Conservation (phyloP, 2,888 invertebrate species). For the Metellina segmentata region DNA sequence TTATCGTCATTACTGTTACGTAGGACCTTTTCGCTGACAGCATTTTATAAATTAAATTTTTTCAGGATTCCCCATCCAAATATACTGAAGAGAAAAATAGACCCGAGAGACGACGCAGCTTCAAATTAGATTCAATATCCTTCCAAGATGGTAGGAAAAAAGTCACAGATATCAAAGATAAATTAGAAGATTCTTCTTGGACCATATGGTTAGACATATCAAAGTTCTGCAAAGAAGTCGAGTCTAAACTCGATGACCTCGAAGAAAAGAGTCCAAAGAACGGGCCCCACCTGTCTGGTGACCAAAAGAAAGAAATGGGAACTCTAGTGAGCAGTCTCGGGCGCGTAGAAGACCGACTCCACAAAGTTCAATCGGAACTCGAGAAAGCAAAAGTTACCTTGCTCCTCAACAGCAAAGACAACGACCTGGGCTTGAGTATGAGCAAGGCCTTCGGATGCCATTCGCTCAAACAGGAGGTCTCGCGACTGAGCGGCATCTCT, state of each 20-base stretch:
- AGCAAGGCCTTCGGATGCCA: slow-evolving; percentile 61
- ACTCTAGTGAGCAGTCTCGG: slow-evolving; percentile 42
- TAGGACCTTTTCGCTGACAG: too few relatives aligned
- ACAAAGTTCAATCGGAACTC: slow-evolving; percentile 68
- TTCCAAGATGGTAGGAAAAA: slow-evolving; percentile 59
- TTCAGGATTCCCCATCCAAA: slow-evolving; percentile 36
- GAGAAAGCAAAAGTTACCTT: slow-evolving; percentile 71
- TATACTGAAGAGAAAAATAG: slow-evolving; percentile 32
- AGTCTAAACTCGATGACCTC: slow-evolving; percentile 85
- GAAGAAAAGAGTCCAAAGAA: slow-evolving; percentile 60
- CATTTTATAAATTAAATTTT: background rate
- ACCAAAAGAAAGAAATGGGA: slow-evolving; percentile 67
- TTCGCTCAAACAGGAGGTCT: slow-evolving; percentile 63
- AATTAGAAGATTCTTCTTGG: slow-evolving; percentile 72
- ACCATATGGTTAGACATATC: slow-evolving; percentile 72
- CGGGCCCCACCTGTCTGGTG: slow-evolving; percentile 28
- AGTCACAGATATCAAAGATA: slow-evolving; percentile 71
- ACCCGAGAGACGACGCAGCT: slow-evolving; percentile 51
- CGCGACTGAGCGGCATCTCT: slow-evolving; percentile 61
- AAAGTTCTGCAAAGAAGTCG: slow-evolving; percentile 85
- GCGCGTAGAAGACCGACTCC: slow-evolving; percentile 69
- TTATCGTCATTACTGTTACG: too few relatives aligned
- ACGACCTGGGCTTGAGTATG: slow-evolving; percentile 26
- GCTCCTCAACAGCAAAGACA: slow-evolving; percentile 52
- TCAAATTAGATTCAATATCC: slow-evolving; percentile 48